These are phyloP conservation scores for Sanderia malayensis DNA, from an alignment of 30 jellyfish, hydroid and myxozoan genomes.

Conservation along the genomic window DNA sequence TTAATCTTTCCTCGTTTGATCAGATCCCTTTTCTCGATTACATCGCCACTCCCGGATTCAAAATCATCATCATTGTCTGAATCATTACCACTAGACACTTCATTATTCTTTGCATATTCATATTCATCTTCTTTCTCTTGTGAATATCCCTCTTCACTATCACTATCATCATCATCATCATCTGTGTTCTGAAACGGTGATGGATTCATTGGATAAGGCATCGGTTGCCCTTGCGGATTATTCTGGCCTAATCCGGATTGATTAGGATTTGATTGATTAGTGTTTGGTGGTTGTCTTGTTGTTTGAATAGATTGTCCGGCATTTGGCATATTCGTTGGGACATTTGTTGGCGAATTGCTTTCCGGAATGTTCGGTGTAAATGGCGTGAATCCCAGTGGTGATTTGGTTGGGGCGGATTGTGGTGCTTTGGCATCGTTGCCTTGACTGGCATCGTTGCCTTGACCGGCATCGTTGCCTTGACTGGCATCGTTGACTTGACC, in stretches of 20 bases:
- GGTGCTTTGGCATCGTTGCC: constrained; percentile 4
- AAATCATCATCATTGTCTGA: no score
- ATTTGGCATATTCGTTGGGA: constrained; percentile 4
- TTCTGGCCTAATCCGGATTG: not conserved
- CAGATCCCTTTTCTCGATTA: not conserved
- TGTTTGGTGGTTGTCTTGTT: not conserved
- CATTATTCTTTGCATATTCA: not conserved
- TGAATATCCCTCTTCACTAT: constrained; percentile 2
- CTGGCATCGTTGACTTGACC: not conserved
- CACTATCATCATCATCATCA: constrained; percentile 9
- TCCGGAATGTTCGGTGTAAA: constrained; percentile 51
- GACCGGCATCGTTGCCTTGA: not conserved
- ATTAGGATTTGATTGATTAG: not conserved
- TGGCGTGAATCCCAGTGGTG: constrained; percentile 25
- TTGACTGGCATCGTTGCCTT: not conserved
- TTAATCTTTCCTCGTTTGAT: not conserved
- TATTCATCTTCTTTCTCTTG: constrained; percentile 7
- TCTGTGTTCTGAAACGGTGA: not conserved
- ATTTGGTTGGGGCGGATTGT: not conserved
- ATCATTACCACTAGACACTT: no score
- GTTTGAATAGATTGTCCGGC: constrained; percentile 16
- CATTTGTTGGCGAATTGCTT: constrained; percentile 16
- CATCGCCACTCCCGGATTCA: no score
- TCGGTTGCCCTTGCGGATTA: no score
- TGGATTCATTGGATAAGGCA: not conserved